These are phyloP conservation scores for Trichonephila clavata DNA, from an alignment of 1,140 invertebrate species.

Conservation along the genomic window DNA sequence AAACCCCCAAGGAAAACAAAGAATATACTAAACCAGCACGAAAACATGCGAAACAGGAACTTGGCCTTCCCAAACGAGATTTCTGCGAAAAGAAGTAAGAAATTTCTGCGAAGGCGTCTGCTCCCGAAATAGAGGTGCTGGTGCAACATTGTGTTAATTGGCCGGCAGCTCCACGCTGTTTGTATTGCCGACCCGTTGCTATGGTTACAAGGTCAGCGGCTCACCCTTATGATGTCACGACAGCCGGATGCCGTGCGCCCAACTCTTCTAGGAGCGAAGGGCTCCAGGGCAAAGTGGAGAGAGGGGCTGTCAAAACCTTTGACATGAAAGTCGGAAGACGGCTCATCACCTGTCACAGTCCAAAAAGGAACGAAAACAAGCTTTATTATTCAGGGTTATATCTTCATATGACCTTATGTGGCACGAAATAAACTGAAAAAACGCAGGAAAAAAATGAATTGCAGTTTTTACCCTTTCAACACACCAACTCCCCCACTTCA, in stretches of 20 bases:
- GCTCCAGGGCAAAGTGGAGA: not conserved
- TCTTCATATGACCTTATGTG: not conserved
- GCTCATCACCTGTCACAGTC: not conserved
- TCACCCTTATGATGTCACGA: not conserved
- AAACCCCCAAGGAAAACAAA: not conserved
- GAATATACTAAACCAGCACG: not conserved
- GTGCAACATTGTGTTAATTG: constrained; percentile 19
- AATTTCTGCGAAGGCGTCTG: not conserved
- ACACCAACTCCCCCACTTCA: too few relatives aligned
- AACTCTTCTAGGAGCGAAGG: constrained; percentile 8
- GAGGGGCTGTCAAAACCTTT: not conserved
- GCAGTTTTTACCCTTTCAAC: not conserved
- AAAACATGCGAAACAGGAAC: not conserved
- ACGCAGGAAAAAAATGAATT: too few relatives aligned
- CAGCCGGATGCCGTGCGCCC: not conserved
- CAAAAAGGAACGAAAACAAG: too few relatives aligned
- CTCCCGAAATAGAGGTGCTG: not conserved
- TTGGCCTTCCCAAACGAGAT: not conserved
- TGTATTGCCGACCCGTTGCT: constrained; percentile 38
- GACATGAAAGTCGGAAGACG: not conserved
- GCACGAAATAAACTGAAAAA: not conserved
- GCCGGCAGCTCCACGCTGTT: not conserved
- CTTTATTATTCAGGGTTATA: not conserved
- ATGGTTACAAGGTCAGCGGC: constrained; percentile 40
- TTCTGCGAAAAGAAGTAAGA: not conserved